Evolutionary conservation across 2,888 invertebrate genomes (phyloP).

Genomic region (Sinopyrophorus schimmeli): DNA sequence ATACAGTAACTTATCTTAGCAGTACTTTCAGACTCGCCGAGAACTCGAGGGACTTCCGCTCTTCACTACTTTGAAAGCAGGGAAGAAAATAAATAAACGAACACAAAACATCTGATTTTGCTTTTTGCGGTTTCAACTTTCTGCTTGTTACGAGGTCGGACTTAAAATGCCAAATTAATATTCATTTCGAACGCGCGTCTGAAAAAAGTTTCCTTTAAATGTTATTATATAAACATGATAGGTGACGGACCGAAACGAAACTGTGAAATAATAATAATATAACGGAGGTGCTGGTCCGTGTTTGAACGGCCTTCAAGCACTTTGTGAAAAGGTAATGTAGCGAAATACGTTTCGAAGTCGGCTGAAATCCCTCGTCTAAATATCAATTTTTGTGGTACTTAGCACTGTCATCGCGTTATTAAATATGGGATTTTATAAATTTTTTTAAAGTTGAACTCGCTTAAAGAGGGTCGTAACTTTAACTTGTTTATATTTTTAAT

Average conservation of each 20-base stretch:
- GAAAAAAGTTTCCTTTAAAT: slow-evolving; percentile 15
- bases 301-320: slow-evolving; percentile 42
- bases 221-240: slow-evolving; percentile 39
- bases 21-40: slow-evolving; percentile 25
- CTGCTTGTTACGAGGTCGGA: slow-evolving; percentile 3
- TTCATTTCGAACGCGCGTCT: slow-evolving; percentile 15
- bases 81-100: slow-evolving; percentile 24
- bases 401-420: too few relatives aligned
- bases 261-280: slow-evolving; percentile 40
- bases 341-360: slow-evolving; percentile 45
- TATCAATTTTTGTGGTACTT: too few relatives aligned
- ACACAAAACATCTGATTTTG: slow-evolving; percentile 17
- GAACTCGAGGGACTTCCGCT: slow-evolving; percentile 26
- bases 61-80: slow-evolving; percentile 20
- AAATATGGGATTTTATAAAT: too few relatives aligned
- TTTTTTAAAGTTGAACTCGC: too few relatives aligned
- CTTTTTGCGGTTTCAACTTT: slow-evolving; percentile 13
- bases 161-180: slow-evolving; percentile 16
- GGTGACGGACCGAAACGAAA: slow-evolving; percentile 37
- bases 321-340: slow-evolving; percentile 48
- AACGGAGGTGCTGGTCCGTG: slow-evolving; percentile 43
- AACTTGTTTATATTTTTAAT: too few relatives aligned
- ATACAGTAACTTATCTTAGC: slow-evolving; percentile 33
- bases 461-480: too few relatives aligned
- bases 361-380: neutral